Conservation (phyloP, 2,888 invertebrate genomes). For the Pammene fasciana region DNA sequence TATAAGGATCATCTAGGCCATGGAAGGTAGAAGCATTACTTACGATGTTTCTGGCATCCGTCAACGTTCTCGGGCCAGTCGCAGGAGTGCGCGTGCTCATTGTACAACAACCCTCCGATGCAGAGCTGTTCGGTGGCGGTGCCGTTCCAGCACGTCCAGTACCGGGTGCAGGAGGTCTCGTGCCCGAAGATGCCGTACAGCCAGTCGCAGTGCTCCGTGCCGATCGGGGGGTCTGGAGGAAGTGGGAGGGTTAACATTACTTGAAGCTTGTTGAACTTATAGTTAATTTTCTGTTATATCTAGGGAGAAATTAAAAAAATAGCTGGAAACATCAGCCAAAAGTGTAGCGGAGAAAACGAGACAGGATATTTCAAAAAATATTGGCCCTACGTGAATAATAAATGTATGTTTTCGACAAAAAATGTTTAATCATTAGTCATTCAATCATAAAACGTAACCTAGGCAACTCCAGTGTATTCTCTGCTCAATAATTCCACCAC, state of each 20-base stretch:
- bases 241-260: conserved; percentile 12
- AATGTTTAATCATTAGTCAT: too few species aligned
- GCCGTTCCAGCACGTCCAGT: conserved; percentile 98
- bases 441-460: too few species aligned
- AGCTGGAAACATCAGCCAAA: too few species aligned
- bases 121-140: conserved; percentile 96
- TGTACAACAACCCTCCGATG: conserved; percentile 95
- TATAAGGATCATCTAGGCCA: too few species aligned
- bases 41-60: conserved; percentile 96
- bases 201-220: conserved; percentile 95
- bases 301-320: too few species aligned
- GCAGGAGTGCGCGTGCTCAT: conserved; percentile 94
- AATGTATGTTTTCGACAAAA: too few species aligned
- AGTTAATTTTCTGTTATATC: too few species aligned
- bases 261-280: not conserved
- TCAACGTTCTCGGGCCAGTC: conserved; percentile 98
- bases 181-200: conserved; percentile 96
- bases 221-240: conserved; percentile 89
- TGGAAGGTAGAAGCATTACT: conserved; percentile 71
- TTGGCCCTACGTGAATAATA: too few species aligned
- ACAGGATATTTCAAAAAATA: too few species aligned
- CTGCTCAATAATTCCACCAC: too few species aligned
- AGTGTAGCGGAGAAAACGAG: too few species aligned
- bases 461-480: too few species aligned
- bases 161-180: conserved; percentile 95